These are phyloP conservation scores for Lagopus leucura DNA, from an alignment of 2,113 vertebrate species.

Conservation along the genomic window DNA sequence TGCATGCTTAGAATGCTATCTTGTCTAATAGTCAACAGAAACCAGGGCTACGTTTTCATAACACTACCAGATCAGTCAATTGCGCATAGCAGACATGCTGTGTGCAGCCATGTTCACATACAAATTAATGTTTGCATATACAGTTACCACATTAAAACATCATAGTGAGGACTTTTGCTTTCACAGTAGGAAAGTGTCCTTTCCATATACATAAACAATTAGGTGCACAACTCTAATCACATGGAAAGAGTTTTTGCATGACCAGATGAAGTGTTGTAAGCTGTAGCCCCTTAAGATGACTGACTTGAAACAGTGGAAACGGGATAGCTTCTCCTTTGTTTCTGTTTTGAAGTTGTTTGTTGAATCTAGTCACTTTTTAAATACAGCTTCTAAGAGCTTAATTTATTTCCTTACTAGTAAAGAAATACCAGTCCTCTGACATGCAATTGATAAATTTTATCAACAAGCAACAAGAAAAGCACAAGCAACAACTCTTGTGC, in stretches of 20 bases:
- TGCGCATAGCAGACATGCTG: neutral
- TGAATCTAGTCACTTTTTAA: neutral
- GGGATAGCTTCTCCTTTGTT: neutral
- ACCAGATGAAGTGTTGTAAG: neutral
- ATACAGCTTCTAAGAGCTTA: neutral
- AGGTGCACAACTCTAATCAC: neutral
- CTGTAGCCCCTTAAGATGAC: neutral
- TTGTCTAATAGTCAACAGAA: neutral
- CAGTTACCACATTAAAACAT: neutral
- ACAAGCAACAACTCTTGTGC: neutral
- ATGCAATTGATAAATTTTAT: neutral
- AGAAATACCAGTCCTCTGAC: neutral
- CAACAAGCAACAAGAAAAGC: neutral
- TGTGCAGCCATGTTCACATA: neutral
- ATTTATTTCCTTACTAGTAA: neutral
- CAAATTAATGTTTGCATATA: neutral
- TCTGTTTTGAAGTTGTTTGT: neutral
- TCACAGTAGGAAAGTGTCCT: neutral
- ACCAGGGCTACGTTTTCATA: neutral
- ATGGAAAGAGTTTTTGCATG: neutral
- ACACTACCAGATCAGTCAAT: neutral
- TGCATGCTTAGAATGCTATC: neutral
- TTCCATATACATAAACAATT: neutral
- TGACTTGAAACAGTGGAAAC: neutral
- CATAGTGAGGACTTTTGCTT: neutral